Evolutionary conservation across 2,888 invertebrate species (phyloP).

Genomic region (Dynastes hyllus): DNA sequence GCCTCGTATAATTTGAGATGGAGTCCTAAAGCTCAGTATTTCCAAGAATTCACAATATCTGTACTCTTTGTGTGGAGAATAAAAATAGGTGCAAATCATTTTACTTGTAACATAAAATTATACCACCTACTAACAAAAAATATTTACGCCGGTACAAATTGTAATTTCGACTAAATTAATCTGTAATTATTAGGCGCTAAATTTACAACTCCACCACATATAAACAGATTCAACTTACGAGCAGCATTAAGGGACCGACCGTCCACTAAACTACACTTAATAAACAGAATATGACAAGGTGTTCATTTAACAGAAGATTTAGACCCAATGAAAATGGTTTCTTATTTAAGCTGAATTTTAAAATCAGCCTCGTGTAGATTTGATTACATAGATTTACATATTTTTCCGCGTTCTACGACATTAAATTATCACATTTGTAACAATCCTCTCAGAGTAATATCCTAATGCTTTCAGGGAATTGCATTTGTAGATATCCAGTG

Average conservation of each 20-base stretch:
- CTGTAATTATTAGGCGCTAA: conserved; percentile 29
- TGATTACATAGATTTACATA: conserved; percentile 27
- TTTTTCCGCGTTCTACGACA: neutral
- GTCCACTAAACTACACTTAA: conserved; percentile 25
- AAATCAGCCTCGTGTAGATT: conserved; percentile 2
- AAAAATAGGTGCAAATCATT: neutral
- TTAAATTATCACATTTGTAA: too few relatives aligned
- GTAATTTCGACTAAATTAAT: conserved; percentile 29
- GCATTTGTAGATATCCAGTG: too few relatives aligned
- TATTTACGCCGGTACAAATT: conserved; percentile 15
- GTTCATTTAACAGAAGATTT: conserved; percentile 33
- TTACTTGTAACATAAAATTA: neutral
- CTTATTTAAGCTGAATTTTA: conserved; percentile 37
- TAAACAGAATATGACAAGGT: conserved; percentile 36
- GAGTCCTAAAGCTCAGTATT: too few relatives aligned
- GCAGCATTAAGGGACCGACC: conserved; percentile 36
- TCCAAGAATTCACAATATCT: too few relatives aligned
- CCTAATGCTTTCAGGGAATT: too few relatives aligned
- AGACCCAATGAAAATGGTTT: conserved; percentile 34
- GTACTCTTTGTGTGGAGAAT: too few relatives aligned
- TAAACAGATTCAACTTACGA: conserved; percentile 33
- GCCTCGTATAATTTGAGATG: too few relatives aligned
- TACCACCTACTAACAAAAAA: conserved; percentile 21
- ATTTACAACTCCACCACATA: conserved; percentile 22
- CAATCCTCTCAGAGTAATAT: too few relatives aligned